A percentile compares a stretch with the other conserved stretches of the same genome.
These are phyloP conservation scores for Nyctibius grandis DNA, from an alignment of 2,797 vertebrate species.

Conservation along the genomic window DNA sequence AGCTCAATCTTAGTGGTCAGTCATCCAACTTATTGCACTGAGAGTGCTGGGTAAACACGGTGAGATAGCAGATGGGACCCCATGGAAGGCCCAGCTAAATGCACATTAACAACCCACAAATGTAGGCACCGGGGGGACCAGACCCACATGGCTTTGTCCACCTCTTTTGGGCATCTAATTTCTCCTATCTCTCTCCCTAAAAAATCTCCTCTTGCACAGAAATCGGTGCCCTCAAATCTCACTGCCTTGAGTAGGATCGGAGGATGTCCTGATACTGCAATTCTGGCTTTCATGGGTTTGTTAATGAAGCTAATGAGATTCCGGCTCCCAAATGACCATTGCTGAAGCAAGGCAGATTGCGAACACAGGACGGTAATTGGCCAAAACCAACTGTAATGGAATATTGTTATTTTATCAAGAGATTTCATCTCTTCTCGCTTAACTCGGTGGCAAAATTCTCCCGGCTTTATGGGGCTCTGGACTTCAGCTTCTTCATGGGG, in stretches of 20 bases:
- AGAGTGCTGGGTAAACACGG: not conserved
- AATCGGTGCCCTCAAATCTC: not conserved
- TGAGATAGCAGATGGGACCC: not conserved
- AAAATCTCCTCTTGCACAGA: not conserved
- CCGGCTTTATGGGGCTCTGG: not conserved
- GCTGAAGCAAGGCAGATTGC: not conserved
- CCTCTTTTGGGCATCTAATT: not conserved
- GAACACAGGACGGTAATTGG: not conserved
- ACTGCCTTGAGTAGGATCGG: rapidly evolving
- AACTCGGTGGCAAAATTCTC: not conserved
- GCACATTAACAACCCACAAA: not conserved
- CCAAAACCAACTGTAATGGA: not conserved
- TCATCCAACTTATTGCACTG: not conserved
- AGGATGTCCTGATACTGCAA: not conserved
- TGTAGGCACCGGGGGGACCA: too few relatives aligned
- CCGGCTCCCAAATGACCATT: not conserved
- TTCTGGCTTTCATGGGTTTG: not conserved
- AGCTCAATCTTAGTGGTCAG: not conserved
- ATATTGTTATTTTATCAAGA: not conserved
- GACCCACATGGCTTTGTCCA: not conserved
- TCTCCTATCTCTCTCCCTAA: not conserved
- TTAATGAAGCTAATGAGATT: not conserved
- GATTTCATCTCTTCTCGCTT: not conserved
- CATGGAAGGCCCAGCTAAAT: not conserved
- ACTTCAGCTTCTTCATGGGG: not conserved